These are phyloP conservation scores for Acanthosoma haemorrhoidale DNA, from an alignment of 2,888 invertebrate species.

Conservation along the genomic window DNA sequence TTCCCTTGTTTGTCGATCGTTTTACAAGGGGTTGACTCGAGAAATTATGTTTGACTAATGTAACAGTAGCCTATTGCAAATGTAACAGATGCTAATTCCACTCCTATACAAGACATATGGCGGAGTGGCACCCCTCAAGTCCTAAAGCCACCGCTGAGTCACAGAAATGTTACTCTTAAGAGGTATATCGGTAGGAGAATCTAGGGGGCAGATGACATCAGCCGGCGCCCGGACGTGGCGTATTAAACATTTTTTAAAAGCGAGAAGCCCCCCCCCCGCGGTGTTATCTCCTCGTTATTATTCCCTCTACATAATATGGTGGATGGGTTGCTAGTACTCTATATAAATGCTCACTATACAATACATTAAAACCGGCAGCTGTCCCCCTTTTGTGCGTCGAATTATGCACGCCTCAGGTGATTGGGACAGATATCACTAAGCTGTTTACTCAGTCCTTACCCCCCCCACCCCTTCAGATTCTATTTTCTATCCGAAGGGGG, in stretches of 20 bases:
- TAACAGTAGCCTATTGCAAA: too few species aligned
- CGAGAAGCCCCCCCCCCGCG: background rate
- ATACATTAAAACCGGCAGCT: constrained; percentile 27
- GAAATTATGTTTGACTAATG: too few species aligned
- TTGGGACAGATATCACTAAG: constrained; percentile 21
- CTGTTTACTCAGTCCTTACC: constrained; percentile 24
- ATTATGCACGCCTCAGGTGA: constrained; percentile 22
- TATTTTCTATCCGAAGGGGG: background rate
- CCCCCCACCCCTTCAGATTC: background rate
- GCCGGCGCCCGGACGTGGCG: background rate
- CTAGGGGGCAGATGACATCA: background rate
- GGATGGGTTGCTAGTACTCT: constrained; percentile 8
- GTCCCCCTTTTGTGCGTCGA: constrained; percentile 21
- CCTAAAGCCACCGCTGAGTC: background rate
- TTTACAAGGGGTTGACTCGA: too few species aligned
- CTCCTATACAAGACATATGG: background rate
- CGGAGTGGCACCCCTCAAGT: background rate
- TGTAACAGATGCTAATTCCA: background rate
- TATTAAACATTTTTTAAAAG: constrained; percentile 24
- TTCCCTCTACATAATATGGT: constrained; percentile 6
- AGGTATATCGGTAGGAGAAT: background rate
- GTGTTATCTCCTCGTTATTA: constrained; percentile 18
- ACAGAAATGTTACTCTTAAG: background rate
- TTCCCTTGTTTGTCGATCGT: too few species aligned
- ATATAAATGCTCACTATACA: constrained; percentile 17